phyloP scores from a whole-genome alignment of 2,797 vertebrate species.

The Phataginus tetradactyla region DNA sequence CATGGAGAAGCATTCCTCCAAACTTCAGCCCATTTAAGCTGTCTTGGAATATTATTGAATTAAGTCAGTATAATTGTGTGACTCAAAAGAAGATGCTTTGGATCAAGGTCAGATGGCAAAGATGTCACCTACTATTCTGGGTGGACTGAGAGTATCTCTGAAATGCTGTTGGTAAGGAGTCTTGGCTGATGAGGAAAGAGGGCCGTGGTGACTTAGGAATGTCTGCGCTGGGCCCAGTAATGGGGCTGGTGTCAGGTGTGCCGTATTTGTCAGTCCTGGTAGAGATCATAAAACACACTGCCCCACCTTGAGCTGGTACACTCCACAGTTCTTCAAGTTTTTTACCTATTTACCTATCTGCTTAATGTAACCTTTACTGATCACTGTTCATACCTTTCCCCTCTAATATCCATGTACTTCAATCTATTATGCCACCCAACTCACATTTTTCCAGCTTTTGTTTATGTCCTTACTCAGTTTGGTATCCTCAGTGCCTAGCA shows the following conservation, averaged over 20 bases:
- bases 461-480: background rate
- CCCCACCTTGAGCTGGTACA: background rate
- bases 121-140: background rate
- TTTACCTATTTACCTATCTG: too few species aligned
- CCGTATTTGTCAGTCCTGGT: background rate
- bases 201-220: background rate
- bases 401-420: background rate
- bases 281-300: background rate
- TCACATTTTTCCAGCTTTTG: background rate
- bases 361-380: background rate
- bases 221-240: background rate
- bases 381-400: background rate
- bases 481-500: background rate
- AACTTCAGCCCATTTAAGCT: background rate
- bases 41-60: background rate
- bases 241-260: rapidly evolving
- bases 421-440: background rate
- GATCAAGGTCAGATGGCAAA: background rate
- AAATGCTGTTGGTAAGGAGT: background rate
- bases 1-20: background rate
- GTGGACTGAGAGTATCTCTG: background rate
- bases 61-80: background rate
- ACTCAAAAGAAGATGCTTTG: background rate
- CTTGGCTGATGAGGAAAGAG: too few species aligned
- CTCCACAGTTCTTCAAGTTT: background rate